Base-by-base conservation (phyloP, 2,888 invertebrate genomes). In the Sphaerolaimus hirsutus region DNA sequence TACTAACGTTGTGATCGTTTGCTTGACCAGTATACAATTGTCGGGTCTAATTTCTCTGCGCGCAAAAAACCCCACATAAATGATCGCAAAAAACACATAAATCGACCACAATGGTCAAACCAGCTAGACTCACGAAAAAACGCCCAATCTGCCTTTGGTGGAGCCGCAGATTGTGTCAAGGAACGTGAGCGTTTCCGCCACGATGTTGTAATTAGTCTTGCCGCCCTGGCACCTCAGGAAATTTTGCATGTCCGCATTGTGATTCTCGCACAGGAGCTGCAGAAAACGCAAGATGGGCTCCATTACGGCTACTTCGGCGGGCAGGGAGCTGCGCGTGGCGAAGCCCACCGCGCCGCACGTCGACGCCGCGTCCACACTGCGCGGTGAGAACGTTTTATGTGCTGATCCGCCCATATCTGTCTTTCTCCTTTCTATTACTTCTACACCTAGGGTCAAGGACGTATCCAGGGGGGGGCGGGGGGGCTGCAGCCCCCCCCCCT, bases 241-340 rank as follows among this genome's bases (percentile, higher is more conserved):
- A 65, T 91, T 89, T 78, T 87, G 87, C 52, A 99, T 70, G 55
- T 86, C 79, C 1, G 81, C 76, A 68, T 99, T 97, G 65, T 99
- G 97, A 69, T 99, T 99, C 70, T 99, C 97, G 68, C 97, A 99
- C 1, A 99, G 73, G 47, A 99, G 72, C 64, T 99, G 97, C 46
- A 99, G 68, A 62, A 93, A 93, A 37, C 97, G 71, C 14, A 99
- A 72, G 46, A 97, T 86, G 2, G 91, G 91, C 61, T 81, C 79
- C 84, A 97, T 89, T 10, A 93, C 80, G 22, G 81, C 72, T 46
- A 97, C 80, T 68, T 91, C 87, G 25, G 76, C 73, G 1, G 82
- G 73, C n/a, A n/a, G n/a, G n/a, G n/a, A n/a, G n/a, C n/a, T n/a
- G n/a, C n/a, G n/a, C n/a, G n/a, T n/a, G n/a, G n/a, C n/a, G n/a